phyloP scores from a whole-genome alignment of 2,113 vertebrate genomes.

The Procavia capensis region DNA sequence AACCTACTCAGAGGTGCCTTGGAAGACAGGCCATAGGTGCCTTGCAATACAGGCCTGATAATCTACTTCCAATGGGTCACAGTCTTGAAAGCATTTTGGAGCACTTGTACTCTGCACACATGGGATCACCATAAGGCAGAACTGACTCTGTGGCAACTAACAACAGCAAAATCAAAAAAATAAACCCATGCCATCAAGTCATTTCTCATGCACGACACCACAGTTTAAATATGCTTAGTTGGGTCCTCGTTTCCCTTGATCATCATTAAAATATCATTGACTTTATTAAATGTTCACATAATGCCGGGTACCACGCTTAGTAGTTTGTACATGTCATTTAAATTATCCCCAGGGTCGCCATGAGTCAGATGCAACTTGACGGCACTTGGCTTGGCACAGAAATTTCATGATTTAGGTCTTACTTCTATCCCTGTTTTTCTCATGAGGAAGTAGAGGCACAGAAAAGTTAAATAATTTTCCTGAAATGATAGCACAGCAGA shows the following conservation, averaged over 20 bases:
- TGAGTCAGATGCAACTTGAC: too few species aligned
- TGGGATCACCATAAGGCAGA: neutral
- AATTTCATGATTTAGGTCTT: neutral
- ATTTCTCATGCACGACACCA: too few species aligned
- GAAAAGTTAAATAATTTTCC: neutral
- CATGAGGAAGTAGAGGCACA: neutral
- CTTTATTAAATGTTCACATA: neutral
- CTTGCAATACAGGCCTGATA: neutral
- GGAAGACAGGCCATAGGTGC: neutral
- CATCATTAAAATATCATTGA: too few species aligned
- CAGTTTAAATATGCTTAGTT: neutral
- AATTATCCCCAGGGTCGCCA: too few species aligned
- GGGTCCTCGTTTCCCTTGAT: neutral
- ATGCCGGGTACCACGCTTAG: neutral
- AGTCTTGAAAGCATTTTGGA: neutral
- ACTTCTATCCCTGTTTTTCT: neutral
- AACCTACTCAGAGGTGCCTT: neutral
- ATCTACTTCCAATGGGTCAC: neutral
- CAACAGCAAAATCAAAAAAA: neutral
- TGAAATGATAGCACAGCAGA: neutral
- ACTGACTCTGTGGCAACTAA: neutral
- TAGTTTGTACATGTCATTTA: neutral
- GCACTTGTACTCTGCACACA: neutral
- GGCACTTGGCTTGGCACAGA: too few species aligned
- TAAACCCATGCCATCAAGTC: too few species aligned